Percentiles rank a stretch among this genome's conserved stretches.
These are phyloP conservation scores for Euschistus heros DNA, from an alignment of 1,140 invertebrate genomes.

Conservation along the genomic window DNA sequence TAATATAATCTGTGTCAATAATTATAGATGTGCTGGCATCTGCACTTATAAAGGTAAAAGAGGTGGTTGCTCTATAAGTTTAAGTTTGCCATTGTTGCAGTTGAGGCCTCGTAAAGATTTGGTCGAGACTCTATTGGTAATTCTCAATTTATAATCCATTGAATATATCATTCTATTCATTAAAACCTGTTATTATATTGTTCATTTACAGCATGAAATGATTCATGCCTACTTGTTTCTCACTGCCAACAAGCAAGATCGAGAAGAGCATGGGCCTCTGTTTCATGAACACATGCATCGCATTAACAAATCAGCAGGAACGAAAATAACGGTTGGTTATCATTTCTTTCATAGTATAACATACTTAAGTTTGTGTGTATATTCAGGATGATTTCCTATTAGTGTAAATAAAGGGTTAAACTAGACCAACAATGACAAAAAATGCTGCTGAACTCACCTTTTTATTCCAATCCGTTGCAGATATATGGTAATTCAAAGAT, in stretches of 20 bases:
- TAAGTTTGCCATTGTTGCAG: constrained; percentile 85
- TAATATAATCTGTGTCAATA: constrained; percentile 20
- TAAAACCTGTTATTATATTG: constrained; percentile 27
- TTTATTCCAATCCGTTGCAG: no score
- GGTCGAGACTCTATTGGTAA: constrained; percentile 83
- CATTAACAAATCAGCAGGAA: constrained; percentile 78
- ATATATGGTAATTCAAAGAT: no score
- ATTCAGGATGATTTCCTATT: no score
- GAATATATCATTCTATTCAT: constrained; percentile 7
- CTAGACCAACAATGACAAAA: no score
- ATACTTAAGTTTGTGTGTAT: no score
- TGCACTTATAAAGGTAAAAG: constrained; percentile 62
- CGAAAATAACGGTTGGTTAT: constrained; percentile 67
- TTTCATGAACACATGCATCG: constrained; percentile 88
- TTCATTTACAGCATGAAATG: constrained; percentile 80
- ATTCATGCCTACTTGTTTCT: constrained; percentile 96
- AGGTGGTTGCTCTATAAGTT: constrained; percentile 66
- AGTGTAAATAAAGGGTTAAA: no score
- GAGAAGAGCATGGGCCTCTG: constrained; percentile 88
- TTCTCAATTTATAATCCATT: constrained; percentile 17
- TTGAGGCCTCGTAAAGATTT: constrained; percentile 85
- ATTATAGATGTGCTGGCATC: constrained; percentile 61
- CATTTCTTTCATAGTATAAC: background rate
- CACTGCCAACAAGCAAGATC: constrained; percentile 64
- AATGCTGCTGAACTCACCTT: no score